phyloP scores from a whole-genome alignment of 1,140 invertebrate species.

The Harlomillsia oculata region DNA sequence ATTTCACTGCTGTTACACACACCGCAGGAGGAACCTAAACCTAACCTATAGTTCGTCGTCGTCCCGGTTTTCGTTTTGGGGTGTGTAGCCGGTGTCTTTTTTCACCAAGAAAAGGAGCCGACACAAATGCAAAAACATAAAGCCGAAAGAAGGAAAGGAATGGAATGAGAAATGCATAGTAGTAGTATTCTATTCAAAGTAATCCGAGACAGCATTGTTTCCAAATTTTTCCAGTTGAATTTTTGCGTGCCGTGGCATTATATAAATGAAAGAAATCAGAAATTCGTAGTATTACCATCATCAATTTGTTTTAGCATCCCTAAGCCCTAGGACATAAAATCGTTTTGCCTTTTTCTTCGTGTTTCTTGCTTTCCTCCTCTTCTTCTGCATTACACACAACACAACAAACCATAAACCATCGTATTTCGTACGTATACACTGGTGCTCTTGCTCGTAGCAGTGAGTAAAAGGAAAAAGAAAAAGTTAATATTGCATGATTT shows the following conservation, averaged over 20 bases:
- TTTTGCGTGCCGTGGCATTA: not conserved
- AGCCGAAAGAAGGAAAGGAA: not conserved
- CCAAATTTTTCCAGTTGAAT: too few species aligned
- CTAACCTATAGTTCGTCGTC: too few species aligned
- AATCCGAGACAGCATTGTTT: not conserved
- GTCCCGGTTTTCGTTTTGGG: too few species aligned
- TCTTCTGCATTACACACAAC: too few species aligned
- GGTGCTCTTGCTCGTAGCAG: not conserved
- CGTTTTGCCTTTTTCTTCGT: conserved; percentile 20
- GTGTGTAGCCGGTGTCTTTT: not conserved
- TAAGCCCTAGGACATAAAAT: conserved; percentile 20
- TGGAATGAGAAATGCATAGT: not conserved
- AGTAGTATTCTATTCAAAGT: not conserved
- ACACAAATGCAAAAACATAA: not conserved
- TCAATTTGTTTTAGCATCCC: conserved; percentile 26
- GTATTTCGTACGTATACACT: too few species aligned
- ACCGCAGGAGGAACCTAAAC: too few species aligned
- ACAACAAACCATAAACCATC: too few species aligned
- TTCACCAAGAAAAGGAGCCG: not conserved
- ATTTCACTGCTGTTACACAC: too few species aligned
- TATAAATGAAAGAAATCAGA: conserved; percentile 13
- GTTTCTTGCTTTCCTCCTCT: not conserved
- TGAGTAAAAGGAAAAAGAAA: conserved; percentile 24
- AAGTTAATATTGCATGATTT: conserved; percentile 20
- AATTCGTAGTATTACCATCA: conserved; percentile 17